Evolutionary conservation across 2,797 vertebrate species (phyloP).

Genomic region (Neopelma chrysocephalum): DNA sequence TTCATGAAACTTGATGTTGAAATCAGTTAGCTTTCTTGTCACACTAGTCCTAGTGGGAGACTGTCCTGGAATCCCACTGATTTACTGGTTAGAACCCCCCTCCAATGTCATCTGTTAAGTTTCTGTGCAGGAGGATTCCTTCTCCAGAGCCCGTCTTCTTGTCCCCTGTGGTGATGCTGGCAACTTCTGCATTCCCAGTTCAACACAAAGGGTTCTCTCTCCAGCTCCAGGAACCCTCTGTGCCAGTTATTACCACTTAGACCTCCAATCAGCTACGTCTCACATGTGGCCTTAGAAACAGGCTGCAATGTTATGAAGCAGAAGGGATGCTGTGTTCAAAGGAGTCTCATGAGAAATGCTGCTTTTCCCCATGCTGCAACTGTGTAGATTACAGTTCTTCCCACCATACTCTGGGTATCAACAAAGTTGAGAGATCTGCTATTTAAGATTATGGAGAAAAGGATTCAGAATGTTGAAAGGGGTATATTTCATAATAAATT

Average conservation of each 20-base stretch:
- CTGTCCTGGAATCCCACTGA: neutral
- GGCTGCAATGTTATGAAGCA: neutral
- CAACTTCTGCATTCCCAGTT: neutral
- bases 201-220: neutral
- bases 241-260: neutral
- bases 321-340: neutral
- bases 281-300: neutral
- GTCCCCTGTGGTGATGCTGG: neutral
- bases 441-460: neutral
- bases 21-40: neutral
- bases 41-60: neutral
- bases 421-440: neutral
- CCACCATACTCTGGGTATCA: neutral
- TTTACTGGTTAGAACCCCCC: neutral
- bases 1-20: neutral
- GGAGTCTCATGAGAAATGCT: neutral
- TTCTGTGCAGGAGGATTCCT: neutral
- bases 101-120: neutral
- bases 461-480: neutral
- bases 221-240: neutral
- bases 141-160: neutral
- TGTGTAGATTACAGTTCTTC: neutral
- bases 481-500: neutral
- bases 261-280: neutral
- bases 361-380: neutral